These are phyloP conservation scores for Nomada lathburiana DNA, from an alignment of 2,888 invertebrate species.

Conservation along the genomic window DNA sequence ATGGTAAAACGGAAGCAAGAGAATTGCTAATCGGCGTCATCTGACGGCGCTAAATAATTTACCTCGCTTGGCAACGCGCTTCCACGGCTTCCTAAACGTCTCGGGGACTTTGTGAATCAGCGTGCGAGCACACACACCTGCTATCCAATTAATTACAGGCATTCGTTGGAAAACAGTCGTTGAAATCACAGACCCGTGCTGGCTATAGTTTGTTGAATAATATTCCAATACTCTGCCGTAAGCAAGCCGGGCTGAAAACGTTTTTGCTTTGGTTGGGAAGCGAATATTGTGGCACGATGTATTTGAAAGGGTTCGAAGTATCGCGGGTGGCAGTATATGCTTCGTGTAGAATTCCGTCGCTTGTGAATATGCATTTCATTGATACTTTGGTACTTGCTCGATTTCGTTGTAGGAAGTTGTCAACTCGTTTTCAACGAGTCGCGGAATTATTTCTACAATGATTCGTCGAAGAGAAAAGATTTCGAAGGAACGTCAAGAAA, in stretches of 20 bases:
- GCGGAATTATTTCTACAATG: no score
- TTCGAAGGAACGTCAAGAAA: no score
- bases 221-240: background rate
- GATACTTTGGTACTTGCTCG: no score
- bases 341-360: no score
- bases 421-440: no score
- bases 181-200: background rate
- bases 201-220: background rate
- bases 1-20: conserved; percentile 49
- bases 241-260: background rate
- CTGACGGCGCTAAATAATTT: conserved; percentile 61
- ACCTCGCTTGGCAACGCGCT: background rate
- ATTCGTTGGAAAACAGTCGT: conserved; percentile 5
- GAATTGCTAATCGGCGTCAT: conserved; percentile 62
- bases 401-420: no score
- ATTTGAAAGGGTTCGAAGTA: no score
- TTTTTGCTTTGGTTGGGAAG: background rate
- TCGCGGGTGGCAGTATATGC: no score
- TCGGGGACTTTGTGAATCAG: conserved; percentile 23
- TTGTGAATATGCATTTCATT: no score
- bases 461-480: no score
- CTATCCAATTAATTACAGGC: conserved; percentile 39
- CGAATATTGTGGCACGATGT: no score
- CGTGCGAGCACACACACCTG: conserved; percentile 19
- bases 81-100: conserved; percentile 13